A percentile compares a stretch with the other conserved stretches of the same genome.
Conservation (phyloP, 2,113 vertebrate species). For the Calypte anna region DNA sequence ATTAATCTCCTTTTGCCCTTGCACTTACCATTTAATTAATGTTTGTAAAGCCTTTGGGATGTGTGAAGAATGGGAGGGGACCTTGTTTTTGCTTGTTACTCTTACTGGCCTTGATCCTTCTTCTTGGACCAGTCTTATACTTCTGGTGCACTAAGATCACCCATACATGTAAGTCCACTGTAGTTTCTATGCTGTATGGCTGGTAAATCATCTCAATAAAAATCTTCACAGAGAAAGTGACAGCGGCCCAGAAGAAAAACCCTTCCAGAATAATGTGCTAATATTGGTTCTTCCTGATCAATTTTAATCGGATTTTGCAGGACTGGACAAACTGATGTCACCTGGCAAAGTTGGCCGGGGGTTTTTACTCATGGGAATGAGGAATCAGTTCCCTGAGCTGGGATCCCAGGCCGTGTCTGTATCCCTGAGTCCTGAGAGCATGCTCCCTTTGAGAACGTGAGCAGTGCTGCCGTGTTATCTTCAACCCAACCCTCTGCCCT, state of each 20-base stretch:
- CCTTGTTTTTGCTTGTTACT: conserved; percentile 34
- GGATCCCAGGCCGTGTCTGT: not conserved
- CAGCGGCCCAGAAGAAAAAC: not conserved
- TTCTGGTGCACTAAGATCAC: not conserved
- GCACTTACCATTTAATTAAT: not conserved
- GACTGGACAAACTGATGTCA: not conserved
- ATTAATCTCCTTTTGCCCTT: conserved; percentile 46
- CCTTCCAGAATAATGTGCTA: not conserved
- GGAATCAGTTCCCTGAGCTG: not conserved
- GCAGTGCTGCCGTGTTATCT: not conserved
- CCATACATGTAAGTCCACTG: not conserved
- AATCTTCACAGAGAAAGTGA: not conserved
- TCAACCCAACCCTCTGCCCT: not conserved
- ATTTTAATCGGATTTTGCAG: not conserved
- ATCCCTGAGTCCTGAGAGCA: not conserved
- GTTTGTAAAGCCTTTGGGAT: conserved; percentile 48
- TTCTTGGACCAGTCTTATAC: not conserved
- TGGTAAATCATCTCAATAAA: not conserved
- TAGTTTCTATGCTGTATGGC: not conserved
- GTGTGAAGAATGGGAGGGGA: not conserved
- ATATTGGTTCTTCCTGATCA: not conserved
- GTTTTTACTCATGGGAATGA: not conserved
- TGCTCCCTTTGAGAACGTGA: not conserved
- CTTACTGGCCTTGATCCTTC: not conserved
- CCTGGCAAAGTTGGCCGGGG: not conserved